Base-by-base conservation (phyloP, 1,140 invertebrate genomes). In the Caenorhabditis brenneri region DNA sequence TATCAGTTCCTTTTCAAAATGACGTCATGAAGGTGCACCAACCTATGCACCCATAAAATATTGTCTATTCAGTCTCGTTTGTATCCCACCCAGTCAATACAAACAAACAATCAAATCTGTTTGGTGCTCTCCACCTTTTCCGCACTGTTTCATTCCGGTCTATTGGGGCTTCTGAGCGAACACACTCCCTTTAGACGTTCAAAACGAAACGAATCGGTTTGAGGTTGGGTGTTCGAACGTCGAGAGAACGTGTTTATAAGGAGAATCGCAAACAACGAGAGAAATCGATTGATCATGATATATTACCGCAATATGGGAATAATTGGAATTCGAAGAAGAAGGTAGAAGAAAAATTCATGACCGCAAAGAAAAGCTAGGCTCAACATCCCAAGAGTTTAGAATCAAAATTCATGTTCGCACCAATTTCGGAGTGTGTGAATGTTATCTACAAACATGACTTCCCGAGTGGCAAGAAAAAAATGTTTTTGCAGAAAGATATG, bases 101-200 rank as follows among this genome's bases (percentile, higher is more conserved):
- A 65, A 65, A 65, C 60, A 65, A 65, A 65, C 60, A 65, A 65
- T 65, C 31, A 65, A 65, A 65, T 65, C 24, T 58, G 22, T 58
- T 27, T 58, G 55, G 3, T 12, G n/a, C 60, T 65, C 60, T 65
- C 60, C 6, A 19, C 19, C n/a, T 36, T 36, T 19, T 6, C 9
- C 19, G 60, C n/a, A 29, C 7, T 65, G 7, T 65, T 27, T 65
- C 60, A 19, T 33, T n/a, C 7, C 15, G 7, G 49, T 36, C 60
- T 16, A 58, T 0, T 3, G 15, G 12, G 49, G 53, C 53, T 58
- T 58, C 33, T 65, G 31, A 10, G 60, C 31, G 49, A 51, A n/a
- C 49, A 51, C 49, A 65, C 60, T 39, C 31, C 49, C 19, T n/a
- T 9, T 46, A 9, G 33, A 16, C 36, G 60, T 65, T 65, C 60